Evolutionary conservation across 2,888 invertebrate genomes (phyloP).

Genomic region (Stenolophus ochropezus): DNA sequence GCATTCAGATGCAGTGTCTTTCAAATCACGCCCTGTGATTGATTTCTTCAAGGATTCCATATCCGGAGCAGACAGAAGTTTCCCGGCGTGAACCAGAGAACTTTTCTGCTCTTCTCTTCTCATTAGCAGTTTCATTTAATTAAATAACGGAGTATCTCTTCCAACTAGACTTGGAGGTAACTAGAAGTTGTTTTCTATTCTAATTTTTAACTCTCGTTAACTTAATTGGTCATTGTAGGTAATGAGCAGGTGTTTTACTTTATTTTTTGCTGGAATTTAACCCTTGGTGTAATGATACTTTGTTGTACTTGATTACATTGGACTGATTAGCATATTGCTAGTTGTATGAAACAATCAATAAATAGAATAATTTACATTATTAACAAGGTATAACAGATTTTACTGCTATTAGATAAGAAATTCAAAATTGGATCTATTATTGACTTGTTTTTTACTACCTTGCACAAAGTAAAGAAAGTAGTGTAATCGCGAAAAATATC

Average conservation of each 20-base stretch:
- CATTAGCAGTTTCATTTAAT: constrained; percentile 56
- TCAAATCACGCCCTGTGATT: constrained; percentile 3
- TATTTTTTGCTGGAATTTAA: not conserved
- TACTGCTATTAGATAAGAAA: not conserved
- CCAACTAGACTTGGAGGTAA: constrained; percentile 23
- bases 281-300: not conserved
- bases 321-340: not conserved
- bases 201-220: not conserved
- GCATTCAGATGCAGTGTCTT: constrained; percentile 46
- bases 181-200: constrained; percentile 4
- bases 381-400: not conserved
- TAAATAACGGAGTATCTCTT: constrained; percentile 49
- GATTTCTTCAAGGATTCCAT: constrained; percentile 41
- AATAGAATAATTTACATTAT: too few species aligned
- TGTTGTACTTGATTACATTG: not conserved
- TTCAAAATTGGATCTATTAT: too few species aligned
- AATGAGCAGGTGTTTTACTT: not conserved
- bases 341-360: not conserved
- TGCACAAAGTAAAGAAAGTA: too few species aligned
- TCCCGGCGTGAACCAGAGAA: not conserved
- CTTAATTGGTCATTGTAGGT: not conserved
- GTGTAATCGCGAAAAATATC: too few species aligned
- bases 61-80: constrained; percentile 25
- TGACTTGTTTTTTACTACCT: too few species aligned
- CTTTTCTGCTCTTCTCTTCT: constrained; percentile 26